Evolutionary conservation across 2,888 invertebrate genomes (phyloP), one percentile per base, ranked within the genome.

Genomic region (Tachystola acroxantha): DNA sequence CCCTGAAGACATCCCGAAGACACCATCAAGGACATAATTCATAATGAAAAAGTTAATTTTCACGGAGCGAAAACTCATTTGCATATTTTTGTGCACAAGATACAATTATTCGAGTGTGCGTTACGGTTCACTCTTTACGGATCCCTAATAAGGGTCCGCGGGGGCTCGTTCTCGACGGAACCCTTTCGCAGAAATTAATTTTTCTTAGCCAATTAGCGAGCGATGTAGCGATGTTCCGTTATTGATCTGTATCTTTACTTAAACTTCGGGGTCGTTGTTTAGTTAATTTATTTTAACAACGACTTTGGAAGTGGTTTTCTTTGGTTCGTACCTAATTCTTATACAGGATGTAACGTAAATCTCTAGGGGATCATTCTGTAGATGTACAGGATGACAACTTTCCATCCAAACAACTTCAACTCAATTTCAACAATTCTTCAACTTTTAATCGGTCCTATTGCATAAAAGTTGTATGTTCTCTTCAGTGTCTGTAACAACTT

Each of bases 41-140:
- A 86, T 85, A 68, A 85, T 85, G 86, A 84, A 86, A 85, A 86
- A 86, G 84, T 86, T 82, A 81, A 85, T 85, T 86, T 84, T 78
- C 78, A 65, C 72, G 59, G 64, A 58, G 69, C 57, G 53, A 61
- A 65, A 68, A 53, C 68, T 70, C 71, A 84, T 86, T 85, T 86
- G 74, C 86, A 86, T 86, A 85, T 82, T 85, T 86, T 82, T 75
- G 76, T 73, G 59, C 58, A 64, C 71, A 50, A 58, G 59, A 63
- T 71, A 70, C 81, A 78, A 84, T 84, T 84, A 86, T 80, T 75
- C 64, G 71, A 72, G 71, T 71, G 63, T 62, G 60, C 57, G 60
- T 63, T 53, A 65, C 58, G 53, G 58, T 65, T 72, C 55, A 66
- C 70, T 71, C 70, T 70, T 73, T 70, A 56, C 56, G 70, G 57